Conservation (phyloP, 2,797 vertebrate species). For the Eptatretus atami region DNA sequence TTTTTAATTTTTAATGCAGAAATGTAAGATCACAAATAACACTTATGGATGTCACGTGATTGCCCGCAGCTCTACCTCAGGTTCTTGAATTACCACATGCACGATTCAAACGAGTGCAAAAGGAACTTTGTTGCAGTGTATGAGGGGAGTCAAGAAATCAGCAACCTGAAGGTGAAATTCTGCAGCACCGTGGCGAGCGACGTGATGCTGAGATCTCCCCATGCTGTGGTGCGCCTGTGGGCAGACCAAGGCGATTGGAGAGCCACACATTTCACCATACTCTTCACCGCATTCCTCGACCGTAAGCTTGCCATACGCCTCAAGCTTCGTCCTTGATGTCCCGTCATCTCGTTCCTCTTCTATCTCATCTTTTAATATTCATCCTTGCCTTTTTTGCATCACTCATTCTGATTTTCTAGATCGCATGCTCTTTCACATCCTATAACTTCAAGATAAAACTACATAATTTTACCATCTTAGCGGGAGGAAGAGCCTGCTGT, state of each 20-base stretch:
- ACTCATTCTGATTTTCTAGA: too few relatives aligned
- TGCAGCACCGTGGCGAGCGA: slow-evolving; percentile 95
- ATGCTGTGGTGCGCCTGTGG: slow-evolving; percentile 90
- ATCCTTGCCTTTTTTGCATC: too few relatives aligned
- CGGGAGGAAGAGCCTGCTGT: too few relatives aligned
- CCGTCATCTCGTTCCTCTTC: too few relatives aligned
- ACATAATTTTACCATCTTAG: too few relatives aligned
- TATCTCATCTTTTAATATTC: too few relatives aligned
- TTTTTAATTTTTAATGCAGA: too few relatives aligned
- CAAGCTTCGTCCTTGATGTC: too few relatives aligned
- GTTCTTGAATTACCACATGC: slow-evolving; percentile 95
- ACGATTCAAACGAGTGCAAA: slow-evolving; percentile 95
- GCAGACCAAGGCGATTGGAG: slow-evolving; percentile 69
- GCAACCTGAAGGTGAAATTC: slow-evolving; percentile 79
- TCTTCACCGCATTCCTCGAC: slow-evolving; percentile 95
- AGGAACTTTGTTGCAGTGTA: slow-evolving; percentile 92
- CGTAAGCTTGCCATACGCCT: slow-evolving; percentile 26
- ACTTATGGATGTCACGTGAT: background rate
- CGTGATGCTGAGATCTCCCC: slow-evolving; percentile 57
- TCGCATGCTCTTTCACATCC: too few relatives aligned
- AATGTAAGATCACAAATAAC: too few relatives aligned
- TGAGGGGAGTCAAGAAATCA: slow-evolving; percentile 71
- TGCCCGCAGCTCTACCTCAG: slow-evolving; percentile 52
- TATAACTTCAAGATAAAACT: too few relatives aligned
- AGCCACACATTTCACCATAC: slow-evolving; percentile 64